Conservation (phyloP, 1,140 invertebrate genomes). For the Aphidius gifuensis region DNA sequence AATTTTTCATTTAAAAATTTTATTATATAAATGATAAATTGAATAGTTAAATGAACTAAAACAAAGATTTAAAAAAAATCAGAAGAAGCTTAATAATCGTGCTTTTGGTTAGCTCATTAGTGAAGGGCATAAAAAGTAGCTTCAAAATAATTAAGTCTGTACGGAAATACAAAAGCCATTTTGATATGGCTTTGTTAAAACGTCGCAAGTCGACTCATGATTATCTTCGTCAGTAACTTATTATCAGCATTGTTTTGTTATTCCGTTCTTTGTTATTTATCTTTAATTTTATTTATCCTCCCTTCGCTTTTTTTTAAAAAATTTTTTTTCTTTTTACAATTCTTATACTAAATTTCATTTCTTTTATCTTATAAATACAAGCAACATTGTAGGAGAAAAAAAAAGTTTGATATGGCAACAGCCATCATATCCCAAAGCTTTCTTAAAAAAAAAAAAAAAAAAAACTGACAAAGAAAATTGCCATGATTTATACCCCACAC, state of each 20-base stretch:
- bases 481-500: too few species aligned
- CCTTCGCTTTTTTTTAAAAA: conserved; percentile 36
- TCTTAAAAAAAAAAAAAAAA: too few species aligned
- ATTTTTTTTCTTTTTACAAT: conserved; percentile 28
- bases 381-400: too few species aligned
- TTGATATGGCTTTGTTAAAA: conserved; percentile 47
- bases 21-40: too few species aligned
- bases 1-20: too few species aligned
- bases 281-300: conserved; percentile 32
- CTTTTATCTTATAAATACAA: too few species aligned
- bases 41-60: background rate
- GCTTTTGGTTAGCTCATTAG: conserved; percentile 50
- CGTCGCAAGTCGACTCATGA: conserved; percentile 32
- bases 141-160: conserved; percentile 52
- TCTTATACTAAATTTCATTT: too few species aligned
- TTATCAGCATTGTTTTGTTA: conserved; percentile 27
- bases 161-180: conserved; percentile 35
- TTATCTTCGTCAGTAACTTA: conserved; percentile 25
- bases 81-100: conserved; percentile 41
- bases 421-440: background rate
- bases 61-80: conserved; percentile 18
- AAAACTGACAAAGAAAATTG: too few species aligned
- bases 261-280: conserved; percentile 30
- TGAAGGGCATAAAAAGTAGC: conserved; percentile 46
- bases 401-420: background rate